Evolutionary conservation across 2,113 vertebrate species (phyloP), one percentile per base, ranked within the genome.

Genomic region (Synchiropus splendidus): DNA sequence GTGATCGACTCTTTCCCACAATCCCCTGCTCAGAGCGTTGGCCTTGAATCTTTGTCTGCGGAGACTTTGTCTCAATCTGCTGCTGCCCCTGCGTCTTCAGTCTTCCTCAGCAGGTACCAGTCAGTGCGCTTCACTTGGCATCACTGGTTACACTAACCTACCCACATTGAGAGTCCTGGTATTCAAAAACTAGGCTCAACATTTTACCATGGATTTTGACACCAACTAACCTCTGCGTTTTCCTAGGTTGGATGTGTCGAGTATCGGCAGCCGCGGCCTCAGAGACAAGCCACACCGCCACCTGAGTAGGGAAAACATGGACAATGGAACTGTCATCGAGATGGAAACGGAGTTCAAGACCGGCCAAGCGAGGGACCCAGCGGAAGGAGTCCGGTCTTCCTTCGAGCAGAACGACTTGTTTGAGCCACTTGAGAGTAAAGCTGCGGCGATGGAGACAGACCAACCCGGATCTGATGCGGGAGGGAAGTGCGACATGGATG

Each of bases 41-140:
- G 74, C 34, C 85, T 89, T 1, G 75, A 74, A 75, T 61, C 80
- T 53, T 72, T 77, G 52, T 82, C 90, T 42, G 79, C 80, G 1
- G 72, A 74, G 42, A 83, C 88, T 59, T 77, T 86, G 55, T 83
- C 87, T 42, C 75, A 85, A 40, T 78, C 87, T 9, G 15, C 53
- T 33, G 51, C 41, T 6, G 17, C 50, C 10, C 37, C 81, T 49
- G 74, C 83, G 48, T 84, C 87, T 17, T 67, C 87, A 53, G 78
- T 87, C 69, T 71, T 87, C 79, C 82, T 89, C 78, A 86, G 88
- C 87, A 94, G 94, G 94, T 92, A 89, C 16, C 9, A 39, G 10
- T 37, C 34, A 27, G n/a, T n/a, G n/a, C n/a, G n/a, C 8, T 27
- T 27, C 21, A 27, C 21, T 27, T 4, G 8, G 21, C 21, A 27